Evolutionary conservation across 2,113 vertebrate genomes (phyloP), one percentile per base, ranked within the genome.

Genomic region (Scomber colias): DNA sequence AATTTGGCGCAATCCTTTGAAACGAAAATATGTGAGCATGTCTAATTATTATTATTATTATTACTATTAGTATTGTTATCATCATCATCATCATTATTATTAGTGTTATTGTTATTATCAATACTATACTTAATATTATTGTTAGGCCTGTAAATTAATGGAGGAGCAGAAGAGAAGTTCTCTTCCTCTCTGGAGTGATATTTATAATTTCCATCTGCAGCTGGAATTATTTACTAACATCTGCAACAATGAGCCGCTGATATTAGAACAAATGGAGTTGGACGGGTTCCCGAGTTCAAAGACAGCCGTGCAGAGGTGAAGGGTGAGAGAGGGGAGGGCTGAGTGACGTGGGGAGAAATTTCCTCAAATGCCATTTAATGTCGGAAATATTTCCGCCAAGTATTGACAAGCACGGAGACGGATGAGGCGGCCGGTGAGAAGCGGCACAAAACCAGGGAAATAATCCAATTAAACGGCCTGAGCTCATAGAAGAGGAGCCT

Each of bases 321-420:
- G 57, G 70, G 75, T 79, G 71, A 48, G 57, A 45, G 64, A 70
- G 51, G 70, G 79, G 77, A 56, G 69, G 79, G 74, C 35, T 81
- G 81, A 83, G 72, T 73, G 81, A 89, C 69, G 84, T 86, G 81
- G 77, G 71, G 67, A 82, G 75, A 92, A 79, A 92, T 91, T 90
- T 90, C 89, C 89, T 87, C 84, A 90, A 93, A 92, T 93, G 90
- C 88, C 86, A 90, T 87, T 92, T 90, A 91, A 92, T 83, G 90
- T 88, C 89, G 90, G 89, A 92, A 94, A 94, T 93, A 89, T 92
- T 93, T 92, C 77, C 78, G 74, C 62, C 76, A 75, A 83, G 85
- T 92, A 93, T 90, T 92, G 93, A 92, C 91, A 92, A 40, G 80
- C 71, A 62, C 17, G 51, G 74, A 90, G 86, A 91, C 81, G 76